Evolutionary conservation across 2,113 vertebrate species (phyloP).

Genomic region (Austrofundulus limnaeus): DNA sequence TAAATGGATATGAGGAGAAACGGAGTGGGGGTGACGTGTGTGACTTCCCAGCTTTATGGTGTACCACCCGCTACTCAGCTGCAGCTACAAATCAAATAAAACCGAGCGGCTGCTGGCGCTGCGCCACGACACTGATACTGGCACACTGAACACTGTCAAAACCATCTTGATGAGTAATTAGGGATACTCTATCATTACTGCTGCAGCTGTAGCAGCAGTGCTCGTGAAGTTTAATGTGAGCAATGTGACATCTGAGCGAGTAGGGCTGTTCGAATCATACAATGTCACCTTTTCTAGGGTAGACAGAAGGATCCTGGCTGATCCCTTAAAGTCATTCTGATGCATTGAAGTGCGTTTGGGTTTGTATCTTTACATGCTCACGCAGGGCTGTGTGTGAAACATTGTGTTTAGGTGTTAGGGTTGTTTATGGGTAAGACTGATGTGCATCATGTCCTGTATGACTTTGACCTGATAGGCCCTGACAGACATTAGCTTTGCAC

Average conservation of each 20-base stretch:
- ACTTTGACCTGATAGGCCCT: constrained; percentile 56
- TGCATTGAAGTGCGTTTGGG: constrained; percentile 13
- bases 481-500: constrained; percentile 35
- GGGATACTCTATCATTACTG: constrained; percentile 66
- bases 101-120: constrained; percentile 60
- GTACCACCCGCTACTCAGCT: constrained; percentile 59
- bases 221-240: constrained; percentile 13
- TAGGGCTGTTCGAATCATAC: constrained; percentile 13
- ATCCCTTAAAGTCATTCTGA: constrained; percentile 40
- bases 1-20: constrained; percentile 13
- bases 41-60: constrained; percentile 44
- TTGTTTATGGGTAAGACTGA: constrained; percentile 52
- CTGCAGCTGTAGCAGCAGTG: constrained; percentile 48
- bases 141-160: constrained; percentile 72
- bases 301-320: constrained; percentile 24
- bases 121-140: constrained; percentile 69
- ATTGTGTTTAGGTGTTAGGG: constrained; percentile 44
- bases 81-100: constrained; percentile 74
- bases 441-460: constrained; percentile 59
- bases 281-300: constrained; percentile 19
- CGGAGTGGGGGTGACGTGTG: constrained; percentile 29
- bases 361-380: constrained; percentile 4
- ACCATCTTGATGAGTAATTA: constrained; percentile 76
- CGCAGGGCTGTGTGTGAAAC: constrained; percentile 25
- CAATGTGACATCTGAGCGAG: constrained; percentile 6